Evolutionary conservation across 1,140 invertebrate genomes (phyloP).

Genomic region (Paraescarpia echinospica): DNA sequence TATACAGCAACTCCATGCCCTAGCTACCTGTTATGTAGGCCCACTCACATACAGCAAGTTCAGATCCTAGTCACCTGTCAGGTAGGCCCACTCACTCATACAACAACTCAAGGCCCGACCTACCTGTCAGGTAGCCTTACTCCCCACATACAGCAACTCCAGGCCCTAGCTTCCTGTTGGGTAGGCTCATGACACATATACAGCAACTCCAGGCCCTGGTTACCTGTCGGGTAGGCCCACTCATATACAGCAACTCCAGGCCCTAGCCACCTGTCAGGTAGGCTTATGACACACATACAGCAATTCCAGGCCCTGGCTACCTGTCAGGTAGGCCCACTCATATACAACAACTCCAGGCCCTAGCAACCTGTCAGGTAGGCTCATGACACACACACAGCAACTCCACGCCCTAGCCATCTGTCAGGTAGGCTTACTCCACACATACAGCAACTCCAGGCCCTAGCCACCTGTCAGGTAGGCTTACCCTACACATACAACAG

Average conservation of each 20-base stretch:
- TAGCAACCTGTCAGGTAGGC: too few relatives aligned
- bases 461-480: slow-evolving; percentile 44
- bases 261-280: neutral
- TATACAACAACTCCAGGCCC: neutral
- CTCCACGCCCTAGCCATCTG: slow-evolving; percentile 70
- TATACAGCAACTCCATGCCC: neutral
- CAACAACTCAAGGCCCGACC: slow-evolving; percentile 66
- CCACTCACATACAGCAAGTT: slow-evolving; percentile 23
- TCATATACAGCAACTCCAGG: neutral
- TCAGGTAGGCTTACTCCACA: slow-evolving; percentile 71
- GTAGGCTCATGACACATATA: slow-evolving; percentile 26
- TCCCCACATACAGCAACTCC: slow-evolving; percentile 68
- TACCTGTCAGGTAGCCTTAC: slow-evolving; percentile 72
- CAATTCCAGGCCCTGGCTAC: neutral
- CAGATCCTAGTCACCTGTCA: neutral
- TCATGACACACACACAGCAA: slow-evolving; percentile 49
- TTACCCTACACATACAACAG: slow-evolving; percentile 21
- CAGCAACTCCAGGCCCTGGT: neutral
- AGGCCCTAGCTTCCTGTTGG: slow-evolving; percentile 56
- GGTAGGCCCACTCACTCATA: slow-evolving; percentile 23
- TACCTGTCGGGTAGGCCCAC: slow-evolving; percentile 30
- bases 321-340: slow-evolving; percentile 31
- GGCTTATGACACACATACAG: slow-evolving; percentile 28
- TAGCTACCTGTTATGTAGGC: slow-evolving; percentile 13
- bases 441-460: slow-evolving; percentile 66